These are phyloP conservation scores for Notocelia uddmanniana DNA, from an alignment of 2,888 invertebrate genomes.

Conservation along the genomic window DNA sequence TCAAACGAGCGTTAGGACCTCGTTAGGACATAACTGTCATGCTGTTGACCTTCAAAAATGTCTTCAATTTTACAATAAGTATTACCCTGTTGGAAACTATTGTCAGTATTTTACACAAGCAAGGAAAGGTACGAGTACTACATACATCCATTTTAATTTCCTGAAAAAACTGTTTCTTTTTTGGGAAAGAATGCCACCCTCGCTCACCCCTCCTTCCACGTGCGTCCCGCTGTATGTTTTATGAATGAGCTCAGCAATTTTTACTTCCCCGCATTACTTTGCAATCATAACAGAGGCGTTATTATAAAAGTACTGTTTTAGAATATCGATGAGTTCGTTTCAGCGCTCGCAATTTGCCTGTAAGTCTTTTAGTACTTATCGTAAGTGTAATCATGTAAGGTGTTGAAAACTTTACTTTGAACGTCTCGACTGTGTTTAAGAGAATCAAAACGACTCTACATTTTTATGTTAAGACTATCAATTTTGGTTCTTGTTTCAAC, in stretches of 20 bases:
- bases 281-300: slow-evolving; percentile 60
- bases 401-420: too few species aligned
- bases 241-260: slow-evolving; percentile 72
- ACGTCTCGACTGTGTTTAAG: too few species aligned
- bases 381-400: neutral
- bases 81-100: neutral
- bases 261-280: slow-evolving; percentile 66
- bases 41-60: too few species aligned
- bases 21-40: too few species aligned
- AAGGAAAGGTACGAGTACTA: neutral
- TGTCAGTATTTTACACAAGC: neutral
- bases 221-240: slow-evolving; percentile 73
- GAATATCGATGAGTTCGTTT: slow-evolving; percentile 59
- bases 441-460: too few species aligned
- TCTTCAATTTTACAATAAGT: too few species aligned
- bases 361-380: neutral
- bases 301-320: slow-evolving; percentile 56
- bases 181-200: slow-evolving; percentile 56
- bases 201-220: slow-evolving; percentile 60
- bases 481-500: neutral
- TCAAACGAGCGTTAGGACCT: too few species aligned
- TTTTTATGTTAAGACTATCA: too few species aligned
- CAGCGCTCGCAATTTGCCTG: neutral
- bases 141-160: slow-evolving; percentile 28
- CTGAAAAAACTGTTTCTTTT: slow-evolving; percentile 18